A percentile compares a stretch with the other conserved stretches of the same genome.
Conservation (phyloP, 1,140 invertebrate genomes). For the Kradibia gibbosae region DNA sequence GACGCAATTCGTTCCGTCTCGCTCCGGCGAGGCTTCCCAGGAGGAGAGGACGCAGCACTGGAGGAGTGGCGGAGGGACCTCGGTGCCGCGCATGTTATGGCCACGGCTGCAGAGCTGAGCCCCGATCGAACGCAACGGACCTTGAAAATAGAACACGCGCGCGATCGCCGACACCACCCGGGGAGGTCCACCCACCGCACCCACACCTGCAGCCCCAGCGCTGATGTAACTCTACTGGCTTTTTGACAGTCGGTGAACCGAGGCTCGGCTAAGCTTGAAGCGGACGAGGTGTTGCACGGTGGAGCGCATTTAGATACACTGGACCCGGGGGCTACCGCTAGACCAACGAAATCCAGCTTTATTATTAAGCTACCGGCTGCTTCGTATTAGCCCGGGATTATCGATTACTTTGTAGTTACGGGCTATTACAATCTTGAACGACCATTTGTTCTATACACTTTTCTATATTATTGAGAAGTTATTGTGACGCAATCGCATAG, state of each 20-base stretch:
- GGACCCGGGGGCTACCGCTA: too few species aligned
- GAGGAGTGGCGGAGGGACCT: background rate
- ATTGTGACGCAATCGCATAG: too few species aligned
- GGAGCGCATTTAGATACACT: too few species aligned
- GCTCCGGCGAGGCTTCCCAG: background rate
- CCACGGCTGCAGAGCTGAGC: background rate
- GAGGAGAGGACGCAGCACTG: background rate
- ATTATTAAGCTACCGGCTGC: too few species aligned
- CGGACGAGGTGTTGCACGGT: too few species aligned
- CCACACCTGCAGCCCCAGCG: background rate
- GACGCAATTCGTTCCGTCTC: conserved; percentile 25
- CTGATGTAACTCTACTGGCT: background rate
- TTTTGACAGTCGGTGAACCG: background rate
- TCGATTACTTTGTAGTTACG: too few species aligned
- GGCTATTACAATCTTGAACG: too few species aligned
- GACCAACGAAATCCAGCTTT: too few species aligned
- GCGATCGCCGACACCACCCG: background rate
- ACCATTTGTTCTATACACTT: too few species aligned
- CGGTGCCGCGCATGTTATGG: background rate
- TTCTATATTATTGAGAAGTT: too few species aligned
- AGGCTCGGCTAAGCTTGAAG: too few species aligned
- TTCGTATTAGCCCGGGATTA: too few species aligned
- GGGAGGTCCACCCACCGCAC: background rate
- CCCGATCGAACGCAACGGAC: conserved; percentile 34
- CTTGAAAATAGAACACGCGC: conserved; percentile 39